Percentiles rank a stretch among this genome's conserved stretches.
These are phyloP conservation scores for Tigriopus californicus DNA, from an alignment of 2,888 invertebrate genomes.

Conservation along the genomic window DNA sequence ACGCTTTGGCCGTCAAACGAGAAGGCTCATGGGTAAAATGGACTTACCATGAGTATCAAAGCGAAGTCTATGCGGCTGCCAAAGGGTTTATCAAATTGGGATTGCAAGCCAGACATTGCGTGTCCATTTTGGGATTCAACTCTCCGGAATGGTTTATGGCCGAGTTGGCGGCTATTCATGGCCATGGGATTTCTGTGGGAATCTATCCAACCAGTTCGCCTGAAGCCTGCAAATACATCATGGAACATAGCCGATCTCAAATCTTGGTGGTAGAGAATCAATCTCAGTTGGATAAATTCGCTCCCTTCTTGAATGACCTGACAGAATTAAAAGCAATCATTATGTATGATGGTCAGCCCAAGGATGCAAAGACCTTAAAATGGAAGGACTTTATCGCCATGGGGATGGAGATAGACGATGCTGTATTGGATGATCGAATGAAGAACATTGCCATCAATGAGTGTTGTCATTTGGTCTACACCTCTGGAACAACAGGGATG, in stretches of 20 bases:
- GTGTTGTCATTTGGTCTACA: conserved; percentile 68
- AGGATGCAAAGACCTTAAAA: conserved; percentile 35
- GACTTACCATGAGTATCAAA: no score
- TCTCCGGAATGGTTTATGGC: conserved; percentile 75
- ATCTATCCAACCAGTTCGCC: conserved; percentile 12
- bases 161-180: conserved; percentile 66
- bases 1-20: no score
- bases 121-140: conserved; percentile 77
- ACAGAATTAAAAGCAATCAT: neutral
- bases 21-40: no score
- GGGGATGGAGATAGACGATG: conserved; percentile 45
- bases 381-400: conserved; percentile 60
- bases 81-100: no score
- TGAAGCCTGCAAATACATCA: conserved; percentile 15
- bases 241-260: neutral
- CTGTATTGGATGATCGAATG: conserved; percentile 40
- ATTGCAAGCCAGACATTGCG: conserved; percentile 27
- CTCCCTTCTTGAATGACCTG: neutral
- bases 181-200: conserved; percentile 38
- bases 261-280: conserved; percentile 16
- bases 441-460: conserved; percentile 54
- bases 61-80: no score
- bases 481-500: conserved; percentile 68
- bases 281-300: conserved; percentile 10
- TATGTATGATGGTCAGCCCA: conserved; percentile 21